phyloP scores from a whole-genome alignment of 2,113 vertebrate species.

The Neopipo cinnamomea region DNA sequence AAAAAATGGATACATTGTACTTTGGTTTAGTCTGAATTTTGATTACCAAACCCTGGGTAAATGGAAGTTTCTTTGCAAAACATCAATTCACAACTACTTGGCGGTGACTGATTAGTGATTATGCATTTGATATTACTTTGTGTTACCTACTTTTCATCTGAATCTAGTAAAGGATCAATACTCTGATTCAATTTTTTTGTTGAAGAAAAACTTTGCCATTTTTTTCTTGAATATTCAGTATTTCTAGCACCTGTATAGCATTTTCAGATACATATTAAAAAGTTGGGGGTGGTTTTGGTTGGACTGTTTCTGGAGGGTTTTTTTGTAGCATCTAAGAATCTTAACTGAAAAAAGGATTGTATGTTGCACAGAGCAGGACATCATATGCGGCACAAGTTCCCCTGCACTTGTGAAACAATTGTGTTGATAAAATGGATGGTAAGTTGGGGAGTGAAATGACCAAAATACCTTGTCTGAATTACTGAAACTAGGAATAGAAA shows the following conservation, averaged over 20 bases:
- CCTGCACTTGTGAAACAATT: not conserved
- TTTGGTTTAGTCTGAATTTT: not conserved
- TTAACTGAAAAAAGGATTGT: accelerated
- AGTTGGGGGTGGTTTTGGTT: not conserved
- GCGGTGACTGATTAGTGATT: not conserved
- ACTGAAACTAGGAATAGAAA: not conserved
- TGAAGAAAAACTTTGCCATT: not conserved
- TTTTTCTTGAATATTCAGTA: not conserved
- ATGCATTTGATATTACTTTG: not conserved
- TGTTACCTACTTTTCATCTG: not conserved
- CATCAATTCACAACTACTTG: not conserved
- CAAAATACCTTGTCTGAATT: not conserved
- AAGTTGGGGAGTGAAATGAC: not conserved
- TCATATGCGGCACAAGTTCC: not conserved
- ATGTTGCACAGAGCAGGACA: not conserved
- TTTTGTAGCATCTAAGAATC: not conserved
- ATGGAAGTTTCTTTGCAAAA: not conserved
- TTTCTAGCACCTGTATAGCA: not conserved
- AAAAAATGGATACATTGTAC: not conserved
- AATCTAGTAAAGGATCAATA: not conserved
- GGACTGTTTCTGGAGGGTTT: not conserved
- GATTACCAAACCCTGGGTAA: not conserved
- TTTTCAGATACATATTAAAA: not conserved
- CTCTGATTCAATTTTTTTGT: accelerated
- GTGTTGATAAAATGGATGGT: not conserved